These are phyloP conservation scores for Clepsis dumicolana DNA, from an alignment of 2,888 invertebrate species.

Conservation along the genomic window DNA sequence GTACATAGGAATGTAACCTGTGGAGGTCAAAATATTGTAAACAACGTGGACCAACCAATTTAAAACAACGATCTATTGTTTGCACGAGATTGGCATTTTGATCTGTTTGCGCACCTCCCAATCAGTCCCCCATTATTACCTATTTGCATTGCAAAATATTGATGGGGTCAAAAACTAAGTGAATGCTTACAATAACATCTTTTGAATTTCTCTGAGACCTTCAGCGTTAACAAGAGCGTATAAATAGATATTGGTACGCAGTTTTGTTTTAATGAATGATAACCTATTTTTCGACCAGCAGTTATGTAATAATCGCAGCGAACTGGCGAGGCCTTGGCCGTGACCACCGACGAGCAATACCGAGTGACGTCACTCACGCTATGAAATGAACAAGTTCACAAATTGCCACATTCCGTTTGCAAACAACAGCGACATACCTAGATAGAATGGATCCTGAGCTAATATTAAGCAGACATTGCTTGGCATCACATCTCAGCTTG, in stretches of 20 bases:
- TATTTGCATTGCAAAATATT: constrained; percentile 39
- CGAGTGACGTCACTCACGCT: constrained; percentile 56
- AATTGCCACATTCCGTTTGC: constrained; percentile 34
- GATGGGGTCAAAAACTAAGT: constrained; percentile 16
- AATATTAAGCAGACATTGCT: too few relatives aligned
- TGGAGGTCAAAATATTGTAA: constrained; percentile 45
- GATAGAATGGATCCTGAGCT: neutral
- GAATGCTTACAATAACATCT: constrained; percentile 11
- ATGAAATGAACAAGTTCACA: constrained; percentile 35
- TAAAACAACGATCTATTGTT: constrained; percentile 58
- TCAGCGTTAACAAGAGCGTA: neutral
- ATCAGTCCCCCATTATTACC: constrained; percentile 38
- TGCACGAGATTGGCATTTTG: constrained; percentile 45
- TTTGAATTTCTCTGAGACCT: constrained; percentile 1
- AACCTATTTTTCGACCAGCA: constrained; percentile 59
- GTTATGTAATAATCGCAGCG: constrained; percentile 75
- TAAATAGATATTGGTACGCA: neutral
- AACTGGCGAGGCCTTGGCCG: constrained; percentile 80
- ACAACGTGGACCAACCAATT: constrained; percentile 51
- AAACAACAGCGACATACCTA: constrained; percentile 21
- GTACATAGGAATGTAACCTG: constrained; percentile 37
- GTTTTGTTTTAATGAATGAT: constrained; percentile 22
- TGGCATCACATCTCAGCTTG: neutral
- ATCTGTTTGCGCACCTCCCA: constrained; percentile 37
- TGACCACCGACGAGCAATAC: constrained; percentile 78